Evolutionary conservation across 1,140 invertebrate species (phyloP), one percentile per base, ranked within the genome.

Genomic region (Papilio polytes): DNA sequence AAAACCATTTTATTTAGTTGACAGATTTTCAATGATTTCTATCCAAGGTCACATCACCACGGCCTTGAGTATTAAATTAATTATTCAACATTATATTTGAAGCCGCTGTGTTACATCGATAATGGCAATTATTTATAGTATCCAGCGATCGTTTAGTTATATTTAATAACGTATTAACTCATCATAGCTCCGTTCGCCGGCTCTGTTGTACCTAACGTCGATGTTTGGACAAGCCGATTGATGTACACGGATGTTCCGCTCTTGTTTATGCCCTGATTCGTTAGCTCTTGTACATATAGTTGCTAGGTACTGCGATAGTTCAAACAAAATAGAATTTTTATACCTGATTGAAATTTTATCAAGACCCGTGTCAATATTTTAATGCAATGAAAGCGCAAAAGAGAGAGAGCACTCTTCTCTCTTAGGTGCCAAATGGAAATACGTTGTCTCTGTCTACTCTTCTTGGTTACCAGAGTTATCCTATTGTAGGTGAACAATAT

Each of bases 201-300:
- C 85, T 83, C 84, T 89, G 85, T 87, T 90, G 85, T 84, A 87
- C 82, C 86, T 85, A 85, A 81, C 81, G 80, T 72, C 85, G 78
- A 74, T 87, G 88, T 90, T 91, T 89, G 84, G 90, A 89, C 89
- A 90, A 84, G 84, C 80, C 82, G 80, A 81, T 84, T 91, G 87
- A 90, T 91, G 86, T 87, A 85, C 80, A 88, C 80, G 85, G 83
- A 70, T 70, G 63, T 70, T 70, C 63, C 63, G 63, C 63, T 70
- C 63, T 26, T 63, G 59, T 63, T 70, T 70, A 70, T 31, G 12
- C 63, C 63, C 63, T 31, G 22, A 88, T 87, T 90, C 87, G 90
- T 91, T 90, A 90, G 82, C 84, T 85, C 85, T 86, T 86, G 73
- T 82, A 41, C 73, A 80, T 41, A 41, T 73, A 53, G 44, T 76